phyloP scores from a whole-genome alignment of 1,140 invertebrate genomes.

The Teleogryllus occipitalis region DNA sequence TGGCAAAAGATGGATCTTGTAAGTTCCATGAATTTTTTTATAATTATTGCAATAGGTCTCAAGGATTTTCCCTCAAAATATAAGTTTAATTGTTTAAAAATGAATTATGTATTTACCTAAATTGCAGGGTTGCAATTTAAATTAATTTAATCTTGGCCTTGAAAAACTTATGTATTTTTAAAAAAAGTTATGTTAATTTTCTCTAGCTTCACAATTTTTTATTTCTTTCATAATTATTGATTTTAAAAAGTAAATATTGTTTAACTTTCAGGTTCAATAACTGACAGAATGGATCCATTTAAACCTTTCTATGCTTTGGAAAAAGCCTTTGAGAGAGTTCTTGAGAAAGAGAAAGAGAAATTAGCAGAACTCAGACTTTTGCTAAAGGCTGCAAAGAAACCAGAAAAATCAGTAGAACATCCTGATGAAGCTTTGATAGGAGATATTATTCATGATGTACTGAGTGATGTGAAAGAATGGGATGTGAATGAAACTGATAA shows the following conservation, averaged over 20 bases:
- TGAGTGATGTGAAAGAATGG: neutral
- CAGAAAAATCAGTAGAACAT: no score
- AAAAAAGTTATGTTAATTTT: no score
- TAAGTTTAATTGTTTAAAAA: neutral
- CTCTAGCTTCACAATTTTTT: no score
- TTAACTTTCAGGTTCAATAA: neutral
- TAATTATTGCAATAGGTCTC: neutral
- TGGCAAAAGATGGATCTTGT: conserved; percentile 25
- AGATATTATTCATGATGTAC: neutral
- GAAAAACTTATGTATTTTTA: no score
- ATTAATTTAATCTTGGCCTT: no score
- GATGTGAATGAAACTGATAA: neutral
- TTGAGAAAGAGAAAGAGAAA: neutral
- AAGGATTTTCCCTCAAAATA: neutral
- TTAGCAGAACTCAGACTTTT: neutral
- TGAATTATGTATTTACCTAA: neutral
- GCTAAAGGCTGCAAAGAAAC: neutral
- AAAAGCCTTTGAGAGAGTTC: neutral
- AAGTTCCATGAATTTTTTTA: neutral
- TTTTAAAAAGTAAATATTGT: no score
- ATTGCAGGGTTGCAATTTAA: no score
- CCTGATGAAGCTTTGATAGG: neutral
- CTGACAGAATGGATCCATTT: neutral
- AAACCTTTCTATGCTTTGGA: neutral
- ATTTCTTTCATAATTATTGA: no score